Evolutionary conservation across 2,113 vertebrate genomes (phyloP).

Genomic region (Nyctereutes procyonoides): DNA sequence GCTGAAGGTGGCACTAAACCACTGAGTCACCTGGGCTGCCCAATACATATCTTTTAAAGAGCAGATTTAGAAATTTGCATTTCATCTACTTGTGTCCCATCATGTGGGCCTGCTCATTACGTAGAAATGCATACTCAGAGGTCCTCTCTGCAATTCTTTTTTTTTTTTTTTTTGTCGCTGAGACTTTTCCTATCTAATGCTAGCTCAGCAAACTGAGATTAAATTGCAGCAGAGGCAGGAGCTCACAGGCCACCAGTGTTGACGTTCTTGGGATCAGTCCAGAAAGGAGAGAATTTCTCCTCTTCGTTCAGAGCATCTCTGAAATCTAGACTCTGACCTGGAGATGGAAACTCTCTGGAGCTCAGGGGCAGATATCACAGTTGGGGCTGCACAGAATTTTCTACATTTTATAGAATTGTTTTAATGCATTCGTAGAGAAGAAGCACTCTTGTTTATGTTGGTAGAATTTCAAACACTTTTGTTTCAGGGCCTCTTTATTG

Average conservation of each 20-base stretch:
- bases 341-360: slow-evolving; percentile 32
- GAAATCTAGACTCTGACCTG: slow-evolving; percentile 60
- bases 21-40: too few species aligned
- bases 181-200: background rate
- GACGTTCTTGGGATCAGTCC: slow-evolving; percentile 42
- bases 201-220: background rate
- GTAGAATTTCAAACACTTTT: slow-evolving; percentile 75
- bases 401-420: slow-evolving; percentile 62
- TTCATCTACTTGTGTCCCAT: background rate
- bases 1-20: too few species aligned
- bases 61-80: background rate
- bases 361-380: slow-evolving; percentile 28
- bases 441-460: slow-evolving; percentile 65
- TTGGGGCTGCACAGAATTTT: slow-evolving; percentile 55
- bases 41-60: background rate
- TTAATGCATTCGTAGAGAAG: slow-evolving; percentile 69
- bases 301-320: slow-evolving; percentile 31
- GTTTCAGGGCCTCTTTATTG: slow-evolving; percentile 64
- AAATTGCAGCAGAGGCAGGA: background rate
- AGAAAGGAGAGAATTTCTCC: background rate
- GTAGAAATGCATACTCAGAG: background rate
- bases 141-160: background rate
- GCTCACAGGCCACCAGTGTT: background rate
- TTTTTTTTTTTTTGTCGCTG: background rate
- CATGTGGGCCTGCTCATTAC: background rate